phyloP scores from a whole-genome alignment of 2,797 vertebrate species.

The Pseudocheirus occidentalis region DNA sequence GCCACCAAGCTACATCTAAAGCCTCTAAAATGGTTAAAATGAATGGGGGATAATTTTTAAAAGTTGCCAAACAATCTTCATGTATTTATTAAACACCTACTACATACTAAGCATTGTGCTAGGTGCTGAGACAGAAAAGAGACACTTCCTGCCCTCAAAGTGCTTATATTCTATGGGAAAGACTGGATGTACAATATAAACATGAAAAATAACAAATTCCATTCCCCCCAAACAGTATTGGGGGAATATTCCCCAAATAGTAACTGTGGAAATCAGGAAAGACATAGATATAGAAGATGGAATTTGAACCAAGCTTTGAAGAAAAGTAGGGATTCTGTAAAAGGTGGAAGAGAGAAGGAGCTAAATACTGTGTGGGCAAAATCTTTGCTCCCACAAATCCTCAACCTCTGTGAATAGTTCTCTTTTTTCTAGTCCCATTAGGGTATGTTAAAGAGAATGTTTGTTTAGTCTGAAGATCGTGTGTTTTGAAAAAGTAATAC shows the following conservation, averaged over 20 bases:
- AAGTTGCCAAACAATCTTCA: slow-evolving; percentile 43
- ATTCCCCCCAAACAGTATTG: neutral
- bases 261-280: neutral
- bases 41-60: slow-evolving; percentile 48
- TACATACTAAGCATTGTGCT: neutral
- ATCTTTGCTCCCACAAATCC: slow-evolving; percentile 47
- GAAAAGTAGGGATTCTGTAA: neutral
- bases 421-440: slow-evolving; percentile 49
- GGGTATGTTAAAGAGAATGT: slow-evolving; percentile 62
- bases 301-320: neutral
- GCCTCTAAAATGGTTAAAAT: slow-evolving; percentile 51
- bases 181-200: neutral
- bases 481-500: slow-evolving; percentile 4
- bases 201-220: neutral
- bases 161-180: neutral
- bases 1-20: slow-evolving; percentile 44
- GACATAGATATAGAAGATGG: neutral
- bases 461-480: neutral
- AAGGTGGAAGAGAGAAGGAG: neutral
- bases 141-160: neutral
- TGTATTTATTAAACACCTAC: slow-evolving; percentile 31
- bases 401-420: slow-evolving; percentile 52
- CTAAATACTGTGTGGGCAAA: neutral
- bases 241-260: neutral
- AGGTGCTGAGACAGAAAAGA: neutral